Conservation (phyloP, 2,888 invertebrate genomes). For the Malthinus flaveolus region DNA sequence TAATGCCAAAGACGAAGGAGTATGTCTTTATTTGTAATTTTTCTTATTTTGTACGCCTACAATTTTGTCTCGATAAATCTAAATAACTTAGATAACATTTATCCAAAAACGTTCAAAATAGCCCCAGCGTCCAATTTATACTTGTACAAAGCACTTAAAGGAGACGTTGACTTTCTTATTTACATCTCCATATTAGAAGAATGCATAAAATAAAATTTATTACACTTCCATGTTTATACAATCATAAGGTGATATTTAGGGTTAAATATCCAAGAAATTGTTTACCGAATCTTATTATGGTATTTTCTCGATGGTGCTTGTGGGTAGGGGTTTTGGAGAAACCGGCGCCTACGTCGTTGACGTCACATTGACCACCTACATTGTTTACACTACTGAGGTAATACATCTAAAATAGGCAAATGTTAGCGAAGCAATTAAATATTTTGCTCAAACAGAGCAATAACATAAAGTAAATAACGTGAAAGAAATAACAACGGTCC, state of each 20-base stretch:
- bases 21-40: conserved; percentile 1
- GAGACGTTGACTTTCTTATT: conserved; percentile 4
- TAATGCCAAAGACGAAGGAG: background rate
- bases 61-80: conserved; percentile 1
- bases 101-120: background rate
- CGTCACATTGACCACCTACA: conserved; percentile 34
- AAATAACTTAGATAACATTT: background rate
- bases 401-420: conserved; percentile 27
- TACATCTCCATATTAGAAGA: conserved; percentile 18
- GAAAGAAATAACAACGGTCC: too few species aligned
- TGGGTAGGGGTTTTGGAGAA: conserved; percentile 43
- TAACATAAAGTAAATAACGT: too few species aligned
- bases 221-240: conserved; percentile 20
- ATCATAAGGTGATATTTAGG: conserved; percentile 19
- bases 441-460: background rate
- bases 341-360: conserved; percentile 39
- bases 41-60: background rate
- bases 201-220: conserved; percentile 24
- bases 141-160: conserved; percentile 4
- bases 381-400: conserved; percentile 17
- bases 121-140: conserved; percentile 1
- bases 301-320: conserved; percentile 37
- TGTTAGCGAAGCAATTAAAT: conserved; percentile 25
- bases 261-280: conserved; percentile 24
- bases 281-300: conserved; percentile 33